A percentile compares a stretch with the other conserved stretches of the same genome.
Evolutionary conservation across 2,113 vertebrate genomes (phyloP).

Genomic region (Taxidea taxus): DNA sequence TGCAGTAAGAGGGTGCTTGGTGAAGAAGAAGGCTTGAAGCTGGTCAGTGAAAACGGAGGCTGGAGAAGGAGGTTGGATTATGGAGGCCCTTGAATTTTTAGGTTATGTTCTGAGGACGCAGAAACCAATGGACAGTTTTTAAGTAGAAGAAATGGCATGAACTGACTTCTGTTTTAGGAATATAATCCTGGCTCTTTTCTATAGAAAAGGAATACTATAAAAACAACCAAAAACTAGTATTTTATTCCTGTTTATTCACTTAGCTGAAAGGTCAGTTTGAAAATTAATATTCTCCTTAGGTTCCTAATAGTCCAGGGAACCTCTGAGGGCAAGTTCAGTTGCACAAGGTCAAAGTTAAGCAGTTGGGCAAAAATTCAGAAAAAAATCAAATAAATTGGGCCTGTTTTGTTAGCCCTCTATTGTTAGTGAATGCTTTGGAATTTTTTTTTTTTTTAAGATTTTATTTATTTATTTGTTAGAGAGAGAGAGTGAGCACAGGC

Average conservation of each 20-base stretch:
- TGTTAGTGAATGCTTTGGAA: slow-evolving; percentile 36
- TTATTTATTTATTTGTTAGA: too few species aligned
- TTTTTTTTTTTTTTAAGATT: too few species aligned
- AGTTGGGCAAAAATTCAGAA: not conserved
- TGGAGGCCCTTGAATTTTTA: not conserved
- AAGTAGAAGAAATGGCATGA: not conserved
- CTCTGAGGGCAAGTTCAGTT: not conserved
- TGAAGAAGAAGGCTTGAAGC: not conserved
- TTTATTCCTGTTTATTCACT: not conserved
- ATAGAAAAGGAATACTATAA: not conserved
- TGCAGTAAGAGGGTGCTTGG: not conserved
- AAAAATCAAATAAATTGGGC: not conserved
- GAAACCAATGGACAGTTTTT: not conserved
- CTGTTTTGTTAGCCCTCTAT: slow-evolving; percentile 9
- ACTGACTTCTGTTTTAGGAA: not conserved
- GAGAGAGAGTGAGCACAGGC: too few species aligned
- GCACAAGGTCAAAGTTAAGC: not conserved
- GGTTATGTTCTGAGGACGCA: not conserved
- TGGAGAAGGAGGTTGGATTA: not conserved
- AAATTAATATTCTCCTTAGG: not conserved
- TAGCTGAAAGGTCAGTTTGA: not conserved
- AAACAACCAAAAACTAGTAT: not conserved
- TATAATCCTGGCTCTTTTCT: not conserved
- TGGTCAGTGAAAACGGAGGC: not conserved
- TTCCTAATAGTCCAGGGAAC: not conserved